Evolutionary conservation across 2,797 vertebrate genomes (phyloP).

Genomic region (Myiotriccus ornatus): DNA sequence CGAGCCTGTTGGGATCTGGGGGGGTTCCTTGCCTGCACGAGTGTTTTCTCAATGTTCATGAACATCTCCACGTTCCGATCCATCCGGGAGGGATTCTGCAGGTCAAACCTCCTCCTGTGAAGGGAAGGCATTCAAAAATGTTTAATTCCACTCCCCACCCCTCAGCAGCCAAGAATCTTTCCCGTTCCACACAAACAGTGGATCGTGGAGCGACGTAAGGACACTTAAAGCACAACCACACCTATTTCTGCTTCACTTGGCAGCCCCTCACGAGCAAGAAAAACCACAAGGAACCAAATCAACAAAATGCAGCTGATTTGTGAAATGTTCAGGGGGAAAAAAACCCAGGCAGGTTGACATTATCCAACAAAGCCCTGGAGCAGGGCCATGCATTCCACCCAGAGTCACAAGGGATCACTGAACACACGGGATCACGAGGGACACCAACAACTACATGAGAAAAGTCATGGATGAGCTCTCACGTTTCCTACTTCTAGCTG

Average conservation of each 20-base stretch:
- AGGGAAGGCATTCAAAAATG: not conserved
- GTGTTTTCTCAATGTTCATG: slow-evolving; percentile 96
- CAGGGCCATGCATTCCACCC: not conserved
- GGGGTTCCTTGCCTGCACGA: slow-evolving; percentile 85
- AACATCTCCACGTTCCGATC: slow-evolving; percentile 99
- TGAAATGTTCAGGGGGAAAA: not conserved
- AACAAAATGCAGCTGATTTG: not conserved
- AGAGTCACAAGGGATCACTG: not conserved
- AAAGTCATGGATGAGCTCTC: not conserved
- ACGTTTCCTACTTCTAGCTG: not conserved
- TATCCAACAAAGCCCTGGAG: not conserved
- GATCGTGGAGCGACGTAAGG: fast-evolving
- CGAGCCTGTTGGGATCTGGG: not conserved
- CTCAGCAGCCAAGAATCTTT: not conserved
- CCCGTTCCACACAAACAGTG: not conserved
- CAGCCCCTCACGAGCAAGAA: not conserved
- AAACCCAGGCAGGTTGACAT: not conserved
- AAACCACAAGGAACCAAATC: not conserved
- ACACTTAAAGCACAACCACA: not conserved
- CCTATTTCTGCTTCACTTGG: not conserved
- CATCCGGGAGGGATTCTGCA: slow-evolving; percentile 98
- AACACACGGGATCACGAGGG: not conserved
- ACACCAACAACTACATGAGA: not conserved
- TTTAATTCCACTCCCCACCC: not conserved
- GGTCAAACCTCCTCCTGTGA: slow-evolving; percentile 91